These are phyloP conservation scores for Arvicanthis niloticus DNA, from an alignment of 2,113 vertebrate species.

Conservation along the genomic window DNA sequence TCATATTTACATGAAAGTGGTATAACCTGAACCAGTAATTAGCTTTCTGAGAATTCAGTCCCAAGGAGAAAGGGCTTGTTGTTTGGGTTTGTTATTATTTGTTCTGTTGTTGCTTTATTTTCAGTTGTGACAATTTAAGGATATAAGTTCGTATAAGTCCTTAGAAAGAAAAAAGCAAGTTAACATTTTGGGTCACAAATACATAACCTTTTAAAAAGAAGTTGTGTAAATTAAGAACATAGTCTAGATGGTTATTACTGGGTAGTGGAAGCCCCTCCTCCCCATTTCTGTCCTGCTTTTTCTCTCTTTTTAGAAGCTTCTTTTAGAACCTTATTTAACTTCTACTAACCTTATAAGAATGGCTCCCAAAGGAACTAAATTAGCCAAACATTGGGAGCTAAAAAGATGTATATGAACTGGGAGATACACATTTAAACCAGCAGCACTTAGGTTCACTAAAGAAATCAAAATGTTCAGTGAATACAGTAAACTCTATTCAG, in stretches of 20 bases:
- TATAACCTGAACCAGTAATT: not conserved
- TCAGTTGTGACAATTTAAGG: not conserved
- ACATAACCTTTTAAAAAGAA: not conserved
- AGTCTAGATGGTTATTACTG: not conserved
- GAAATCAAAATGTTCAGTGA: not conserved
- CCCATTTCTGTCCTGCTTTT: not conserved
- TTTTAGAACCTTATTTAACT: conserved; percentile 33
- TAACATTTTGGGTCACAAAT: conserved; percentile 8
- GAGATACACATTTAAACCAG: not conserved
- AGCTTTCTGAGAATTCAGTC: too few relatives aligned
- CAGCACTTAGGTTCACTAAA: not conserved
- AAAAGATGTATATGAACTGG: not conserved
- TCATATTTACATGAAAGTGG: not conserved
- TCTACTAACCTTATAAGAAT: not conserved
- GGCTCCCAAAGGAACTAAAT: not conserved
- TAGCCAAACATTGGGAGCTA: not conserved
- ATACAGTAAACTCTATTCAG: conserved; percentile 29
- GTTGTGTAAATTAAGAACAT: not conserved
- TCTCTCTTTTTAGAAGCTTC: not conserved
- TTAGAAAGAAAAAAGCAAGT: not conserved
- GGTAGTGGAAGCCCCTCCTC: not conserved
- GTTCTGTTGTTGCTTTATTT: not conserved
- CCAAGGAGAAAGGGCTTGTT: not conserved
- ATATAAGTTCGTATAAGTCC: not conserved
- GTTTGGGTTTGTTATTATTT: not conserved